phyloP scores from a whole-genome alignment of 2,888 invertebrate genomes.

The Galerucella pusilla region DNA sequence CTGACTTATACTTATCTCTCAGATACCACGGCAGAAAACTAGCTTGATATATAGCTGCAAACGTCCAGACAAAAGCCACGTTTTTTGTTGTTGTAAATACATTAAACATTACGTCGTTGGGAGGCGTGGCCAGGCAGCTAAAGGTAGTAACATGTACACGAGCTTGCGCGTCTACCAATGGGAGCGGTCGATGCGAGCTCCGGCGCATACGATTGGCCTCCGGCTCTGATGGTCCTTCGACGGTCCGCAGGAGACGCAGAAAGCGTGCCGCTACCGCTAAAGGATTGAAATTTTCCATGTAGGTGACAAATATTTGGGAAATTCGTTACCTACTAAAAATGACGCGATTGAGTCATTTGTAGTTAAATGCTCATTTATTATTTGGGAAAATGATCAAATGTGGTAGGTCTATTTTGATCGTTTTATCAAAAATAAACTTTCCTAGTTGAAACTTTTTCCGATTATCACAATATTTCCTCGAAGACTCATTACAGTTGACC shows the following conservation, averaged over 20 bases:
- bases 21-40: slow-evolving; percentile 38
- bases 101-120: slow-evolving; percentile 62
- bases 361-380: no score
- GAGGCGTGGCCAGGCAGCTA: slow-evolving; percentile 56
- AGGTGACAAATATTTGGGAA: not conserved
- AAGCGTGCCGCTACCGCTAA: slow-evolving; percentile 4
- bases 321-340: not conserved
- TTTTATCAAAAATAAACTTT: no score
- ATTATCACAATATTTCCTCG: no score
- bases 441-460: no score
- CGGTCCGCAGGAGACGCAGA: slow-evolving; percentile 19
- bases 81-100: slow-evolving; percentile 61
- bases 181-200: slow-evolving; percentile 35
- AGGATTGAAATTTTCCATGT: not conserved
- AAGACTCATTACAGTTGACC: no score
- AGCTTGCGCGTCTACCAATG: slow-evolving; percentile 51
- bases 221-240: slow-evolving; percentile 14
- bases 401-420: no score
- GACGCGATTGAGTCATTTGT: not conserved
- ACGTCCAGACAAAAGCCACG: slow-evolving; percentile 59
- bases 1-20: slow-evolving; percentile 36
- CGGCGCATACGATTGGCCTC: slow-evolving; percentile 47
- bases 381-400: no score
- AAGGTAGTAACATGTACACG: slow-evolving; percentile 59
- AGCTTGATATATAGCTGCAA: slow-evolving; percentile 57